Base-by-base conservation (phyloP, 2,888 invertebrate genomes). In the Acheta domesticus region DNA sequence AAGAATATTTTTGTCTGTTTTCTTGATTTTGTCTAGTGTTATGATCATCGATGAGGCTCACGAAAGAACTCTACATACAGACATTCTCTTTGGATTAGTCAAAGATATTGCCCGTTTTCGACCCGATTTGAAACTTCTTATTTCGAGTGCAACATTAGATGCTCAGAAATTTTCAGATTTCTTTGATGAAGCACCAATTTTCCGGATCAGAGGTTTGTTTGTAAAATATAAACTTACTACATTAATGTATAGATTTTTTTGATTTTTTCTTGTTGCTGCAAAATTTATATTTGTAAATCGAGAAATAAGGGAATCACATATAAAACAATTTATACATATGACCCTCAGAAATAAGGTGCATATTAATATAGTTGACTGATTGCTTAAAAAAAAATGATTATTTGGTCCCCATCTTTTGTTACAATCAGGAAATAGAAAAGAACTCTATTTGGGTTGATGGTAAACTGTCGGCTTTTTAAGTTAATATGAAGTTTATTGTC, bases 1-100 rank as follows among this genome's bases (percentile, higher is more conserved):
- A 36, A 36, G 36, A 36, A 36, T 8, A 36, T 36, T 36, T 23
- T 36, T 36, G 36, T 36, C 36, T 36, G 36, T 36, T 36, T 36
- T 36, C 36, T 36, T 36, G 36, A 36, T 36, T 36, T 36, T 36
- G 23, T 48, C 19, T 82, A 97, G 96, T 89, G 98, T 98, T 0
- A 96, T 99, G 94, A 99, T 99, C 80, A 97, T 99, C 85, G 99
- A 99, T 87, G 99, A 99, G 89, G 99, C 99, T 82, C 99, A 99
- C 88, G 99, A 99, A 87, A 89, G 99, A 75, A 99, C 99, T 0
- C 89, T 99, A 2, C 99, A 99, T 85, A 99, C 99, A 2, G 99
- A 99, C 86, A 96, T 99, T 84, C 89, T 99, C 73, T 99, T 99
- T 88, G 99, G 99, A 1, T 89, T 99, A 79, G 97, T 99, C 0